phyloP scores from a whole-genome alignment of 2,888 invertebrate genomes.

The Philopedon plagiatum region DNA sequence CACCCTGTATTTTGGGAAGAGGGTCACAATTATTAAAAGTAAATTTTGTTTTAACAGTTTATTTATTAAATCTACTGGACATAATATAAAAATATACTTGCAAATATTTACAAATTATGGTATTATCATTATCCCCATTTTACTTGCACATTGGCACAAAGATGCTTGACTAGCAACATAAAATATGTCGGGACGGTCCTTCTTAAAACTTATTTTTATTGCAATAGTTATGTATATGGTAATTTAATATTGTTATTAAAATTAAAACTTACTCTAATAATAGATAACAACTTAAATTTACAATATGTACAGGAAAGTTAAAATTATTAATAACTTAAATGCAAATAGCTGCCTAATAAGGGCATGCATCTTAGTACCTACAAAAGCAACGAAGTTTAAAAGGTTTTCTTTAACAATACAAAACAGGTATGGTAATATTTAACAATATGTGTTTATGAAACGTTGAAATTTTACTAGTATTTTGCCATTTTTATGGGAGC shows the following conservation, averaged over 20 bases:
- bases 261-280: conserved; percentile 19
- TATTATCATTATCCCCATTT: conserved; percentile 19
- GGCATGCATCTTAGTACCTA: background rate
- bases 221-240: conserved; percentile 7
- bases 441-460: no score
- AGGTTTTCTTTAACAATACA: no score
- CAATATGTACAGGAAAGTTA: conserved; percentile 33
- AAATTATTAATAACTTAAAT: conserved; percentile 13
- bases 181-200: conserved; percentile 38
- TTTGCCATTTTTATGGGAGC: no score
- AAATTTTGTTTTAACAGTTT: background rate
- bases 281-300: conserved; percentile 36
- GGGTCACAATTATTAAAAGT: no score
- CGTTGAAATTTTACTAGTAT: no score
- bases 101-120: conserved; percentile 31
- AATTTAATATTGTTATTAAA: background rate
- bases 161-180: conserved; percentile 49
- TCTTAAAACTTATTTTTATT: conserved; percentile 23
- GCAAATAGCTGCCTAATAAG: conserved; percentile 9
- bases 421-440: no score
- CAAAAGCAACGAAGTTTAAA: no score
- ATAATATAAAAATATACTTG: conserved; percentile 27
- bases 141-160: conserved; percentile 48
- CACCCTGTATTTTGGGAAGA: no score
- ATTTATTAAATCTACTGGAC: conserved; percentile 24